These are phyloP conservation scores for Sabellastarte sp. DNA, from an alignment of 2,888 invertebrate species.

Conservation along the genomic window DNA sequence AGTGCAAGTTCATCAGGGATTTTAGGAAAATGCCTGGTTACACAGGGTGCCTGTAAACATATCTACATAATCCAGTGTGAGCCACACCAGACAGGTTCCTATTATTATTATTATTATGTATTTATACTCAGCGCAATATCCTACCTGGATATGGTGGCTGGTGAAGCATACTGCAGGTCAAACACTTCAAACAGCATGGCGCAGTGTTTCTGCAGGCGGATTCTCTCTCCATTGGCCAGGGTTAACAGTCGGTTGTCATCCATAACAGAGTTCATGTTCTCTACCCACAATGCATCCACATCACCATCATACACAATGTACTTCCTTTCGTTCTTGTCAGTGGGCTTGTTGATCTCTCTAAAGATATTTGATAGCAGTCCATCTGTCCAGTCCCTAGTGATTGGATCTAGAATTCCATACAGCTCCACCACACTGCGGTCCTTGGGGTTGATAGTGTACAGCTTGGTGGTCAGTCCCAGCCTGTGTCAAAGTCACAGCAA, in stretches of 20 bases:
- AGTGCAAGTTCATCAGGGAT: too few species aligned
- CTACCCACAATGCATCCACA: constrained; percentile 92
- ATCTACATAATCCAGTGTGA: too few species aligned
- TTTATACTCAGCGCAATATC: too few species aligned
- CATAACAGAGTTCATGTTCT: constrained; percentile 97
- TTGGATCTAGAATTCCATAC: constrained; percentile 82
- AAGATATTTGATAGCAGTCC: constrained; percentile 88
- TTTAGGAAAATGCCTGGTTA: too few species aligned
- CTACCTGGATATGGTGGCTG: constrained; percentile 63
- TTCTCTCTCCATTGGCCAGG: constrained; percentile 85
- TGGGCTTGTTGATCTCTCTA: constrained; percentile 81
- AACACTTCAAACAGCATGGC: constrained; percentile 84
- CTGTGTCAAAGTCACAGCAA: too few species aligned
- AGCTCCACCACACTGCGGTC: constrained; percentile 85
- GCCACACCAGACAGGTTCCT: too few species aligned
- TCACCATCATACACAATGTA: constrained; percentile 92
- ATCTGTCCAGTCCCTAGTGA: constrained; percentile 89
- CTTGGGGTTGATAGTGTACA: constrained; percentile 81
- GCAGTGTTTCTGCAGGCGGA: constrained; percentile 78
- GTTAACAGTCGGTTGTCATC: constrained; percentile 87
- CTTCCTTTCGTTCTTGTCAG: constrained; percentile 72
- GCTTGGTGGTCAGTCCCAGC: constrained; percentile 76
- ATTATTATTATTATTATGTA: too few species aligned
- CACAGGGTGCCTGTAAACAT: too few species aligned
- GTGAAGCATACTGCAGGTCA: constrained; percentile 84